Evolutionary conservation across 2,888 invertebrate genomes (phyloP).

Genomic region (Torymus tubicola): DNA sequence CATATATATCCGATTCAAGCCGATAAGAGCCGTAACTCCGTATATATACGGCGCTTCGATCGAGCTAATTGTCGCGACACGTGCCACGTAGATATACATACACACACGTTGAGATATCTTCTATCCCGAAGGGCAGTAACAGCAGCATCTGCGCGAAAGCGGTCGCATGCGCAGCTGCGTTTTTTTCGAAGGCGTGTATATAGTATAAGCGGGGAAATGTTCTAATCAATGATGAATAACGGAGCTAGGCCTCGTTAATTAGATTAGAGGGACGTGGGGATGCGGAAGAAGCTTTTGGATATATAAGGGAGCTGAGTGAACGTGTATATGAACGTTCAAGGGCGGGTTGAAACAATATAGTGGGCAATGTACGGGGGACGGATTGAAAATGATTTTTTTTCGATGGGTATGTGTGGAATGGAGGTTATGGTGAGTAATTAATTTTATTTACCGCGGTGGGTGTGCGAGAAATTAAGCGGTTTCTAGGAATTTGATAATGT

Average conservation of each 20-base stretch:
- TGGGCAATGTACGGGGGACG: too few species aligned
- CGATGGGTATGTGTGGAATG: too few species aligned
- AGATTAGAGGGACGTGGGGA: conserved; percentile 16
- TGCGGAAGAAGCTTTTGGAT: not conserved
- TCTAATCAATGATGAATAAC: conserved; percentile 47
- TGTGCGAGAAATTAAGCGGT: too few species aligned
- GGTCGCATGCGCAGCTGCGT: conserved; percentile 23
- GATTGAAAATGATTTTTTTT: too few species aligned
- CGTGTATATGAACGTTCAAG: too few species aligned
- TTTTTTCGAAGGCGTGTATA: conserved; percentile 6
- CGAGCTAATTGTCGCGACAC: conserved; percentile 12
- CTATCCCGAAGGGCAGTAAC: not conserved
- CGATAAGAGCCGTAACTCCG: not conserved
- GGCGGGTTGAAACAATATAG: too few species aligned
- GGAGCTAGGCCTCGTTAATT: conserved; percentile 31
- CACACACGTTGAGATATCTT: not conserved
- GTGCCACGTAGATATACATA: not conserved
- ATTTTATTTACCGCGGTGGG: too few species aligned
- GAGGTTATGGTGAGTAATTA: too few species aligned
- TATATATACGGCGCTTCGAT: not conserved
- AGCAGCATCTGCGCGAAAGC: conserved; percentile 23
- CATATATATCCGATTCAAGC: too few species aligned
- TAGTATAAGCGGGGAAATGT: conserved; percentile 4
- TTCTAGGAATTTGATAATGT: too few species aligned
- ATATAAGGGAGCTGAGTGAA: too few species aligned